Conservation (phyloP, 2,797 vertebrate species). For the Sebastes melanostomus region DNA sequence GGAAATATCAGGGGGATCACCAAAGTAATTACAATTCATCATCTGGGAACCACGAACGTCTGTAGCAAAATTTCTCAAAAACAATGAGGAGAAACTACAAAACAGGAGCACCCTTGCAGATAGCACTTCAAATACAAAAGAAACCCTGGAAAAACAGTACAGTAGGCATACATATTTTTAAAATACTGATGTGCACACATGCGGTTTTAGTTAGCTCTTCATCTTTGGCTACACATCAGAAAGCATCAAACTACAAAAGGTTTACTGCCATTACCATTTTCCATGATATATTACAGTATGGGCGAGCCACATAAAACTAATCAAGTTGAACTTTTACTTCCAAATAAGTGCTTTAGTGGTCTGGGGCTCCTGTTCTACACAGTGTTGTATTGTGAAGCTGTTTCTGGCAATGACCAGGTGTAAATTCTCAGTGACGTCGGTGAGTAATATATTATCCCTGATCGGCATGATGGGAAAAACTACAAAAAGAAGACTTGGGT, state of each 20-base stretch:
- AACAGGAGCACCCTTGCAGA: background rate
- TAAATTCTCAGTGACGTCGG: background rate
- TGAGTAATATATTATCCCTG: background rate
- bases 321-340: constrained; percentile 1
- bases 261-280: constrained; percentile 3
- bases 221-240: background rate
- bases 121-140: background rate
- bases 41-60: background rate
- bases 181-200: background rate
- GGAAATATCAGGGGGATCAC: too few species aligned
- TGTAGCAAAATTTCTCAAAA: background rate
- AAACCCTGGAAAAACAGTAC: background rate
- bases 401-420: background rate
- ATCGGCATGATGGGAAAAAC: background rate
- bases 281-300: background rate
- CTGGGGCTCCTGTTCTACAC: background rate
- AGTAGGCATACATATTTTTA: background rate
- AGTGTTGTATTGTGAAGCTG: background rate
- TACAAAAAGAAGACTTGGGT: constrained; percentile 4
- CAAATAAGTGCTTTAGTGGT: constrained; percentile 1
- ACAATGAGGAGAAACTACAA: background rate
- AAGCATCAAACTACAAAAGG: background rate
- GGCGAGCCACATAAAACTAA: background rate
- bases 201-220: background rate
- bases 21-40: too few species aligned